These are phyloP conservation scores for Euwallacea fornicatus DNA, from an alignment of 1,140 invertebrate genomes.

Conservation along the genomic window DNA sequence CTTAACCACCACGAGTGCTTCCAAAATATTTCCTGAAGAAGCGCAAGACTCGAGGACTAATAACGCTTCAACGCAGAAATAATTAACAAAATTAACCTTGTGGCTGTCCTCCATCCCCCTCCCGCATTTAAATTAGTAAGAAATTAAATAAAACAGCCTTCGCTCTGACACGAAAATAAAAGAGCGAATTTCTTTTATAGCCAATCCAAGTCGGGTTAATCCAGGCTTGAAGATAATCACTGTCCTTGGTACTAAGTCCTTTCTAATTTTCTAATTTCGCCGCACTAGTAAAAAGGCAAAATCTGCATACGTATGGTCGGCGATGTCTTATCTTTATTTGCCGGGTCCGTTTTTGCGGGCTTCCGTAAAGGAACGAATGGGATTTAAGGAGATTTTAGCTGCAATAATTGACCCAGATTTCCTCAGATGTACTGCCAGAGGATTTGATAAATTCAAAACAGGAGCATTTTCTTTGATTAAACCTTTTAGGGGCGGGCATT, in stretches of 20 bases:
- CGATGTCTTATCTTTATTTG: conserved; percentile 30
- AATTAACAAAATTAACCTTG: too few relatives aligned
- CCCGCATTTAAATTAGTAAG: conserved; percentile 6
- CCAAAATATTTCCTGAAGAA: too few relatives aligned
- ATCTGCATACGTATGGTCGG: conserved; percentile 27
- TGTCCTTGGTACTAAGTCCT: conserved; percentile 18
- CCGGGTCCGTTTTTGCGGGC: conserved; percentile 20
- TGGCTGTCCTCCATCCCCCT: background rate
- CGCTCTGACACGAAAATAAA: conserved; percentile 1
- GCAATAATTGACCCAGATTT: conserved; percentile 21
- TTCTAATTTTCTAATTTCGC: conserved; percentile 19
- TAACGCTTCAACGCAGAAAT: too few relatives aligned
- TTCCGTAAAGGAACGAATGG: conserved; percentile 9
- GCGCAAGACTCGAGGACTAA: too few relatives aligned
- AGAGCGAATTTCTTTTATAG: conserved; percentile 22
- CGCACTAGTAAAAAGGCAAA: conserved; percentile 25
- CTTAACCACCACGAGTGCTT: too few relatives aligned
- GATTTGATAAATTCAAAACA: conserved; percentile 1
- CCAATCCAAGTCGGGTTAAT: conserved; percentile 10
- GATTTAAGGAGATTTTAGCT: conserved; percentile 5
- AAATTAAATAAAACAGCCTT: conserved; percentile 1
- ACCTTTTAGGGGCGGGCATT: background rate
- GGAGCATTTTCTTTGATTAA: conserved; percentile 8
- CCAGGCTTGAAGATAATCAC: conserved; percentile 28
- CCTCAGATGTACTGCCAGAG: background rate